phyloP scores from a whole-genome alignment of 1,140 invertebrate genomes.

The Arctopsyche grandis region DNA sequence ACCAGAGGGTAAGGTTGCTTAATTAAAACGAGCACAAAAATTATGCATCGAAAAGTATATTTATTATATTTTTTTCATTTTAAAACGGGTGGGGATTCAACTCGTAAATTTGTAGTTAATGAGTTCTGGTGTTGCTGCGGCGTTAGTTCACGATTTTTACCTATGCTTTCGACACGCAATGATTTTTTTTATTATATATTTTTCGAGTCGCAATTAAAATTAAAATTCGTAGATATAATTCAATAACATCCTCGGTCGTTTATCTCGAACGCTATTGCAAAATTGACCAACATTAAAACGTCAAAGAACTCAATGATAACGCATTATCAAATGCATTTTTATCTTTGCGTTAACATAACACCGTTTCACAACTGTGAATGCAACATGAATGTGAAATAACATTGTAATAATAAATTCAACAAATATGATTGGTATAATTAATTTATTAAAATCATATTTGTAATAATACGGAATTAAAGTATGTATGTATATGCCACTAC shows the following conservation, averaged over 20 bases:
- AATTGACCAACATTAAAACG: neutral
- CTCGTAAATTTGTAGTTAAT: slow-evolving; percentile 32
- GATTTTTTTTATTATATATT: neutral
- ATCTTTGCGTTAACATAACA: neutral
- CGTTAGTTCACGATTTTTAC: neutral
- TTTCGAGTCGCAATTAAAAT: neutral
- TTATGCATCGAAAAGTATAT: slow-evolving; percentile 13
- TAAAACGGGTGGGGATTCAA: neutral
- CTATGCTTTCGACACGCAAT: slow-evolving; percentile 29
- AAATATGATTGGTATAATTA: too few species aligned
- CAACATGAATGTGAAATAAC: too few species aligned
- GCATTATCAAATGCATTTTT: slow-evolving; percentile 17
- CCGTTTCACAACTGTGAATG: neutral
- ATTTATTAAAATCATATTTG: too few species aligned
- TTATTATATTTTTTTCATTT: neutral
- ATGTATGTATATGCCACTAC: too few species aligned
- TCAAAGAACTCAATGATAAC: neutral
- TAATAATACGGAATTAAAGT: too few species aligned
- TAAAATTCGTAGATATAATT: neutral
- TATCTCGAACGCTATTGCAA: neutral
- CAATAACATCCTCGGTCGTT: neutral
- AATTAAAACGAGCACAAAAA: slow-evolving; percentile 34
- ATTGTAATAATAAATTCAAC: too few species aligned
- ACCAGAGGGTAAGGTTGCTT: slow-evolving; percentile 23
- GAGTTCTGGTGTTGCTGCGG: neutral